Evolutionary conservation across 1,140 invertebrate genomes (phyloP), one percentile per base, ranked within the genome.

Genomic region (Philaenus spumarius): DNA sequence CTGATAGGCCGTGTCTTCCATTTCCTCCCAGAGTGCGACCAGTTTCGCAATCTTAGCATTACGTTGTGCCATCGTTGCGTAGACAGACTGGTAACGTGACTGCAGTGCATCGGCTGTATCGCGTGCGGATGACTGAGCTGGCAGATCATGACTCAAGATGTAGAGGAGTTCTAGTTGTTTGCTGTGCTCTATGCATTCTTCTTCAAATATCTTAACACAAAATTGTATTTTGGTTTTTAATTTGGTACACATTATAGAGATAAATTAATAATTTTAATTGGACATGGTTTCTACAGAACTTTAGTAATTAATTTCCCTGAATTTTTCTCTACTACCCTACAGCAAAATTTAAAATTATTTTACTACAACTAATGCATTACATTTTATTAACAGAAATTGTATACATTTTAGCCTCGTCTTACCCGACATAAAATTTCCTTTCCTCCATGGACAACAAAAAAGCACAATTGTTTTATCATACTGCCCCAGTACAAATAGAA

Each of bases 91-190:
- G 83, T 87, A 90, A 43, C 87, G 78, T 6, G 86, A 88, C 58
- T 88, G 81, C 52, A 91, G 80, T 11, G 87, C 84, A 68, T 93
- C 89, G 17, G 91, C 79, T 75, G 61, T 61, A 22, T 93, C 89
- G 73, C 90, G 86, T 15, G 63, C 85, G 68, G 80, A 82, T 35
- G 82, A 85, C 72, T 83, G 85, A 30, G 81, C 80, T 14, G 81
- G 78, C 62, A 91, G 80, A 71, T 87, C 80, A 65, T 86, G 82
- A 67, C 85, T 86, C 59, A 89, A 81, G 63, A 74, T 78, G 6
- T 82, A 82, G 63, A 90, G 70, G 67, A 82, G 83, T 72, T 90
- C 83, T 57, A 90, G 72, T 68, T 60, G 43, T 34, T 51, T 35
- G 30, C 75, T 67, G 53, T 77, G 71, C 17, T 74, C 70, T 45